phyloP scores from a whole-genome alignment of 2,113 vertebrate genomes.

The Callopanchax toddi region DNA sequence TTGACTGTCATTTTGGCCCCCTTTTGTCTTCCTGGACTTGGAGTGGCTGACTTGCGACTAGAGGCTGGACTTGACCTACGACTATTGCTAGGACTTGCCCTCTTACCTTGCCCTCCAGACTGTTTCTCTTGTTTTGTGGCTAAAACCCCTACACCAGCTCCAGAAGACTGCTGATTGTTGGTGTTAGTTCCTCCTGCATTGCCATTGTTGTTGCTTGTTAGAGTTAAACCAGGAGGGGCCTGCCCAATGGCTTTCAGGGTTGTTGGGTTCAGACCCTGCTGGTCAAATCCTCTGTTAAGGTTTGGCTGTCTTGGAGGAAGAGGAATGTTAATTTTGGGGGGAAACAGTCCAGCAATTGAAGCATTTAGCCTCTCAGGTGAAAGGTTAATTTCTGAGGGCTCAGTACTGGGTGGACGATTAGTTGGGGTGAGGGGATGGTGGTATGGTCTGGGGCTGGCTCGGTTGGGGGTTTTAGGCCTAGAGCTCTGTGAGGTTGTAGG shows the following conservation, averaged over 20 bases:
- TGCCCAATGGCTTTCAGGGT: constrained; percentile 98
- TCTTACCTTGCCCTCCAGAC: constrained; percentile 84
- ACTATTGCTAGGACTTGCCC: constrained; percentile 94
- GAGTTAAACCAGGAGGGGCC: constrained; percentile 87
- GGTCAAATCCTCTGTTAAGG: constrained; percentile 94
- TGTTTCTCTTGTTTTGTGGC: constrained; percentile 89
- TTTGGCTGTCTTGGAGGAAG: constrained; percentile 91
- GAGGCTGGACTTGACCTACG: constrained; percentile 93
- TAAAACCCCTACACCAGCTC: constrained; percentile 53
- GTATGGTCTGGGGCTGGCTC: constrained; percentile 95
- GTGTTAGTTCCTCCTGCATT: constrained; percentile 63
- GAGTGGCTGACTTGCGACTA: constrained; percentile 90
- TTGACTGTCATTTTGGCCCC: constrained; percentile 86
- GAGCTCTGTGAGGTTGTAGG: constrained; percentile 92
- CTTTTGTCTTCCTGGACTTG: constrained; percentile 95
- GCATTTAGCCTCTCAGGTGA: constrained; percentile 98
- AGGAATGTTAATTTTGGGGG: constrained; percentile 98
- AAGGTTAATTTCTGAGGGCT: constrained; percentile 97
- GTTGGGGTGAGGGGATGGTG: constrained; percentile 96
- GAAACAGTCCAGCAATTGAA: constrained; percentile 97
- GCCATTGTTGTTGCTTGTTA: constrained; percentile 74
- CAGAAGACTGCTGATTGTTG: constrained; percentile 75
- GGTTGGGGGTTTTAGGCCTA: constrained; percentile 96
- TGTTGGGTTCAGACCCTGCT: constrained; percentile 97
- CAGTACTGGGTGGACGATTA: constrained; percentile 96